Evolutionary conservation across 2,888 invertebrate species (phyloP), one percentile per base, ranked within the genome.

Genomic region (Dorcus hopei): DNA sequence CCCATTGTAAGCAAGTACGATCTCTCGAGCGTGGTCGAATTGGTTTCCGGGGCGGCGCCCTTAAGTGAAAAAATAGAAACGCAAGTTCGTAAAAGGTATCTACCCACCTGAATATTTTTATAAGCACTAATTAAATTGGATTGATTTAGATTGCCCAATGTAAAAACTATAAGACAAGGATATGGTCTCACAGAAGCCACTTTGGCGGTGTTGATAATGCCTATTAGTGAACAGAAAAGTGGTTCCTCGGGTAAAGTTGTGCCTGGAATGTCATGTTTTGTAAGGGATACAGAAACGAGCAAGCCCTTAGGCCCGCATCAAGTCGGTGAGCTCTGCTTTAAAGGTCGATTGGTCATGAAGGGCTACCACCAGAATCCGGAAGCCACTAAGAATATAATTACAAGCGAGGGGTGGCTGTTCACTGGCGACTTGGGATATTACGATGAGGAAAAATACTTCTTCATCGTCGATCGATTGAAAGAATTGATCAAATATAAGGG

Each of bases 401-500:
- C 90, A 68, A 70, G 75, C 6, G 88, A 92, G 57, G 93, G 94
- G 0, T 95, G 87, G 85, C 75, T 90, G 9, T 84, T 86, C 64
- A 86, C 89, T 33, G 94, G 94, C 0, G 95, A 95, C 74, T 80
- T 95, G 64, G 94, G 90, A 1, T 92, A 90, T 74, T 91, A 87
- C 67, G 92, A 94, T 71, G 76, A 84, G 0, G 86, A 93, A 11
- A 87, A 87, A 0, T 87, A 83, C 75, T 89, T 93, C 76, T 93
- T 84, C 71, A 86, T 95, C 62, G 89, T 93, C 0, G 95, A 94
- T 75, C 81, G 95, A 59, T 79, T 93, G 16, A 95, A 95, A 74
- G 94, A 95, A 73, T 84, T 95, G 26, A 95, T 95, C 70, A 95
- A 95, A 76, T 93, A 92, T 72, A 94, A 95, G 76, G 93, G 89